Conservation (phyloP, 1,140 invertebrate genomes). For the Brachionus rotundiformis region DNA sequence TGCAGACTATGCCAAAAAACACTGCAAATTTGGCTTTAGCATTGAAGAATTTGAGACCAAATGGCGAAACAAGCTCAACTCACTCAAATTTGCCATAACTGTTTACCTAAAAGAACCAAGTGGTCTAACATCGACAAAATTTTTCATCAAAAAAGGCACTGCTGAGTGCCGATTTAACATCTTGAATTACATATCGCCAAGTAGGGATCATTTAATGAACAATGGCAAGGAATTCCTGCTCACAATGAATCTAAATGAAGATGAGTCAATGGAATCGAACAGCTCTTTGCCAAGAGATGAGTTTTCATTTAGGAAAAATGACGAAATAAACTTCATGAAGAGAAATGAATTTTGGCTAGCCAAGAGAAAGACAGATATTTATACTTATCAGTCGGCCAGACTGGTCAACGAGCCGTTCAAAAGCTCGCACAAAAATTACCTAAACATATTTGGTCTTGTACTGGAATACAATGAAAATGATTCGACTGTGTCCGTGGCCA, state of each 20-base stretch:
- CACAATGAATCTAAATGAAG: conserved; percentile 21
- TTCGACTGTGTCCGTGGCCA: conserved; percentile 27
- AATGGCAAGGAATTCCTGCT: not conserved
- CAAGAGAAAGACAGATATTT: not conserved
- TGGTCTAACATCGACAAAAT: conserved; percentile 48
- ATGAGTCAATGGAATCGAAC: not conserved
- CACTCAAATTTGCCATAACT: conserved; percentile 47
- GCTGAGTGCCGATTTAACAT: conserved; percentile 32
- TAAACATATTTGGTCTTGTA: conserved; percentile 24
- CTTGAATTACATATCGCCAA: conserved; percentile 43
- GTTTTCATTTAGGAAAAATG: conserved; percentile 35
- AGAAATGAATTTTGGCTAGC: conserved; percentile 49
- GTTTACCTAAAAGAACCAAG: conserved; percentile 46
- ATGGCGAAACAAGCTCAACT: conserved; percentile 15
- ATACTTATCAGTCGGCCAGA: conserved; percentile 38
- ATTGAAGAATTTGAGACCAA: conserved; percentile 37
- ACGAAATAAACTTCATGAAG: conserved; percentile 44
- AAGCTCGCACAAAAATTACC: not conserved
- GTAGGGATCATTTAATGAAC: not conserved
- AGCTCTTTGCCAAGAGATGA: not conserved
- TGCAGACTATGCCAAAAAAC: conserved; percentile 21
- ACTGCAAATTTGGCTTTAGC: conserved; percentile 48
- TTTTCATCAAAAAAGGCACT: conserved; percentile 35
- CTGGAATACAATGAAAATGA: conserved; percentile 42
- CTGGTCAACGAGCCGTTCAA: conserved; percentile 21